These are phyloP conservation scores for Boloria euphrosyne DNA, from an alignment of 2,888 invertebrate genomes.

Conservation along the genomic window DNA sequence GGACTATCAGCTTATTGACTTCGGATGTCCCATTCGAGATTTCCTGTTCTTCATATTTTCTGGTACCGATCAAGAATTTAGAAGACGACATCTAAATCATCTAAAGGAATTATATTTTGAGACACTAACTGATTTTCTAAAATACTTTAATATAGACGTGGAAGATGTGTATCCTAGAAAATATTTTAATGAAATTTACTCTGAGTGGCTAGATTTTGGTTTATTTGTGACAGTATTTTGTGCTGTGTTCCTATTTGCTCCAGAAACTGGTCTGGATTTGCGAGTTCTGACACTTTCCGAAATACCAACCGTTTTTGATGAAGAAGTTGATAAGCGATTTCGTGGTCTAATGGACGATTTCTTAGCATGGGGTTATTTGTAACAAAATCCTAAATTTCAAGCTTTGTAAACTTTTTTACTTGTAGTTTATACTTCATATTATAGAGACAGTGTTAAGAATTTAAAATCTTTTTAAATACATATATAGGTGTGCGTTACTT, in stretches of 20 bases:
- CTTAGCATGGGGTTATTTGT: constrained; percentile 40
- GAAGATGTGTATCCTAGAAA: constrained; percentile 47
- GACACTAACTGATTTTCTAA: constrained; percentile 47
- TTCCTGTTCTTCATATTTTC: constrained; percentile 53
- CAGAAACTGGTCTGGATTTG: constrained; percentile 49
- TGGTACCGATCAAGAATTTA: constrained; percentile 52
- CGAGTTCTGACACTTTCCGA: constrained; percentile 38
- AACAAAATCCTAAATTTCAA: not conserved
- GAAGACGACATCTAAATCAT: constrained; percentile 48
- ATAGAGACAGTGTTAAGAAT: no score
- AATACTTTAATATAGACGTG: constrained; percentile 51
- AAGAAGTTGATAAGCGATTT: constrained; percentile 45
- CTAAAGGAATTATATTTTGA: constrained; percentile 54
- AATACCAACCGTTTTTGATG: constrained; percentile 44
- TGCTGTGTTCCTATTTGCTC: constrained; percentile 51
- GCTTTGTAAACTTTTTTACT: no score
- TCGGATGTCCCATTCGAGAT: constrained; percentile 54
- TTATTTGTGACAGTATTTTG: constrained; percentile 45
- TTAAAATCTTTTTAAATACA: no score
- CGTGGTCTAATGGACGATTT: constrained; percentile 51
- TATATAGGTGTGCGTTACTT: no score
- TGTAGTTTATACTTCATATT: no score
- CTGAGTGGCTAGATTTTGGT: constrained; percentile 53
- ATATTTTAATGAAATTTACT: constrained; percentile 52
- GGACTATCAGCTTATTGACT: constrained; percentile 55